Evolutionary conservation across 2,113 vertebrate genomes (phyloP), one percentile per base, ranked within the genome.

Genomic region (Orcinus orca): DNA sequence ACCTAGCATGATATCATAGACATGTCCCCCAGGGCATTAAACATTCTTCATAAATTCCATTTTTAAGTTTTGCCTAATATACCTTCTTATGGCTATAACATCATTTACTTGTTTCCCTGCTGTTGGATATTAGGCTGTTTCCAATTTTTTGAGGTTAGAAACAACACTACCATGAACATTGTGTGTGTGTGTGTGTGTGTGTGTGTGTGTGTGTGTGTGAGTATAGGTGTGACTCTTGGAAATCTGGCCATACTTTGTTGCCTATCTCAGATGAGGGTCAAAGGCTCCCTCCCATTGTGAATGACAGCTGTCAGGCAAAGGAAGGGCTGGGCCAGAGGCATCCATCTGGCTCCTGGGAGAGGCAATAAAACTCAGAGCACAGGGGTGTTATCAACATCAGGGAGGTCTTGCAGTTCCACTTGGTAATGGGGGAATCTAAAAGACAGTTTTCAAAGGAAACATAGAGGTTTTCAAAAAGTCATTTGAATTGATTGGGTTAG

Each of bases 391-490:
- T 70, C 81, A 88, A 86, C 23, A 38, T 50, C 65, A n/a, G 73
- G 29, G 81, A 71, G 33, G 62, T 67, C 62, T 92, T 87, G n/a
- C 7, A 47, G 71, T 85, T 92, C 55, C 29, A 73, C 73, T 91
- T 85, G 86, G 60, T 68, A 50, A 41, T 36, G 77, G 55, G 38
- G 70, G 8, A 91, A 84, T 25, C 79, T 79, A 74, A 82, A 93
- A 90, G 76, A 91, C 26, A 85, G 71, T 74, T 96, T 90, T 87
- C 44, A 77, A 95, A 93, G 58, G 63, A 93, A 91, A 83, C 23
- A 44, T 21, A 58, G n/a, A 81, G 31, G 21, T 63, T 96, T 96
- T 71, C 63, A 7, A 71, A 81, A 96, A 47, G 67, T 15, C 79
- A 92, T 80, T 96, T 81, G 41, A 88, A 88, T 84, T 8, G 84